Percentiles rank a stretch among this genome's conserved stretches.
phyloP scores from a whole-genome alignment of 1,140 invertebrate species.

The Trachelipus rathkii region DNA sequence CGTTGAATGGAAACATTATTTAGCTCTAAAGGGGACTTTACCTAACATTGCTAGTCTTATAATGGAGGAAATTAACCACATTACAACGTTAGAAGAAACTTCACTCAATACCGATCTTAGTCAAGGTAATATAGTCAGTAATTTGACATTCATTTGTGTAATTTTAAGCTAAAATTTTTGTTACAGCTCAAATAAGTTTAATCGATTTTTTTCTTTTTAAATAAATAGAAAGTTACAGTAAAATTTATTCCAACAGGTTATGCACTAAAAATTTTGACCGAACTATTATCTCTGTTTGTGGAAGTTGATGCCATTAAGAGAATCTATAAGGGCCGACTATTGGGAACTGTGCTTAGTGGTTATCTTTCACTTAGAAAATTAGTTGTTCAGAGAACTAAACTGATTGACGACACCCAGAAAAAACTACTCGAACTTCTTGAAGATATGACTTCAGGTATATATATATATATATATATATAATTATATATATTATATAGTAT shows the following conservation, averaged over 20 bases:
- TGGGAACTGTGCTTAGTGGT: conserved; percentile 85
- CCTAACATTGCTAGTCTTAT: conserved; percentile 76
- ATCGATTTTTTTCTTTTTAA: too few species aligned
- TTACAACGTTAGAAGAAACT: conserved; percentile 80
- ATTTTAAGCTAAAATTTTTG: too few species aligned
- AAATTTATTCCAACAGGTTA: conserved; percentile 57
- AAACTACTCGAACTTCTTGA: conserved; percentile 89
- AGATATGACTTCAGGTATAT: conserved; percentile 84
- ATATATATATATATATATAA: not conserved
- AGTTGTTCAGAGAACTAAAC: conserved; percentile 87
- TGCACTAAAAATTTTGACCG: conserved; percentile 78
- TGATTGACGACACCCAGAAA: conserved; percentile 95
- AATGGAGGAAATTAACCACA: conserved; percentile 77
- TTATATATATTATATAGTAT: too few species aligned
- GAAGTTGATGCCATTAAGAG: conserved; percentile 75
- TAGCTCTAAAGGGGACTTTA: conserved; percentile 66
- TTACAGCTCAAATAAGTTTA: too few species aligned
- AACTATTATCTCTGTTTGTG: conserved; percentile 76
- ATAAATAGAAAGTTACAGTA: too few species aligned
- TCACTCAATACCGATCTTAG: conserved; percentile 88
- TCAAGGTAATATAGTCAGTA: too few species aligned
- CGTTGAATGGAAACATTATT: conserved; percentile 50
- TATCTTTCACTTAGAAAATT: conserved; percentile 85
- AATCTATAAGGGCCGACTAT: conserved; percentile 81
- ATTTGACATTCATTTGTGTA: too few species aligned